Percentiles rank a stretch among this genome's conserved stretches.
These are phyloP conservation scores for Esperia sulphurella DNA, from an alignment of 2,888 invertebrate genomes.

Conservation along the genomic window DNA sequence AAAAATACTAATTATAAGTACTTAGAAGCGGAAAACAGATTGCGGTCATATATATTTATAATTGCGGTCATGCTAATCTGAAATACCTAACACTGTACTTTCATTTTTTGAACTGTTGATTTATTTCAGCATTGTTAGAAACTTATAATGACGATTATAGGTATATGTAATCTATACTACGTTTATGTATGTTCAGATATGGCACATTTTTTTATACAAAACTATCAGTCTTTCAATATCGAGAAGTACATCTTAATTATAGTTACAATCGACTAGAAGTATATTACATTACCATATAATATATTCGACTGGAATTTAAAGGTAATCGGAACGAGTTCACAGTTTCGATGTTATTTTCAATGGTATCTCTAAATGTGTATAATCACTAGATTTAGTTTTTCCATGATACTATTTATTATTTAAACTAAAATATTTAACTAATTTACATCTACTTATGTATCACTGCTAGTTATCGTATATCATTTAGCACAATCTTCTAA, in stretches of 20 bases:
- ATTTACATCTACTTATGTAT: conserved; percentile 5
- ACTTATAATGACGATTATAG: not conserved
- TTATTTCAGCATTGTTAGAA: not conserved
- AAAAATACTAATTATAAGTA: not conserved
- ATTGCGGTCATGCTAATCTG: not conserved
- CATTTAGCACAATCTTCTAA: conserved; percentile 37
- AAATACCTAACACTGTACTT: too few species aligned
- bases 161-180: not conserved
- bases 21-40: not conserved
- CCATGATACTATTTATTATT: not conserved
- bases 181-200: conserved; percentile 52
- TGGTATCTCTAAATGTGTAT: not conserved
- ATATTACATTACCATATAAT: not conserved
- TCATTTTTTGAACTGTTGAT: not conserved
- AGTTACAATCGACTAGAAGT: conserved; percentile 5
- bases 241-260: conserved; percentile 34
- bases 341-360: not conserved
- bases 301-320: not conserved
- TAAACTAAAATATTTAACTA: not conserved
- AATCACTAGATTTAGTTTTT: not conserved
- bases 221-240: conserved; percentile 71
- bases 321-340: not conserved
- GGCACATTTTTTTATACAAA: conserved; percentile 67
- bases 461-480: conserved; percentile 30
- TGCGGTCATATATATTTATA: not conserved